phyloP scores from a whole-genome alignment of 2,797 vertebrate genomes.

The Peromyscus melanophrys region DNA sequence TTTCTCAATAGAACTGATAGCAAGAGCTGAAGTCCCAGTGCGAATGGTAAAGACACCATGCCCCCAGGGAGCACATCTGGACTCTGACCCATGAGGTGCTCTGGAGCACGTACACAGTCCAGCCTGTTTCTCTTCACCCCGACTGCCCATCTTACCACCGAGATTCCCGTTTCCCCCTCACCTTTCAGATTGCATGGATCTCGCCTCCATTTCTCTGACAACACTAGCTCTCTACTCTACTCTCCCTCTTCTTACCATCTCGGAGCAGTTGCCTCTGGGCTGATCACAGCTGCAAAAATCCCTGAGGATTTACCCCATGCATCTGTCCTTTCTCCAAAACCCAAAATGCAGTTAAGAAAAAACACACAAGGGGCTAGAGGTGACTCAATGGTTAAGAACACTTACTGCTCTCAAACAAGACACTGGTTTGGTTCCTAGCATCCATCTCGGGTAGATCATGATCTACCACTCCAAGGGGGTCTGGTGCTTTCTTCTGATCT shows the following conservation, averaged over 20 bases:
- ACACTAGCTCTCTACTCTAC: not conserved
- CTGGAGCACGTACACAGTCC: not conserved
- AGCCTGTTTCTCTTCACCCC: not conserved
- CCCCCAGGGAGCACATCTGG: not conserved
- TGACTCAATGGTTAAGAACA: not conserved
- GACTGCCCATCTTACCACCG: not conserved
- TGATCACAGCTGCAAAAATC: not conserved
- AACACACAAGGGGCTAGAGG: not conserved
- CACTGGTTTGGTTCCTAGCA: not conserved
- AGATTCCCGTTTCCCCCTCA: not conserved
- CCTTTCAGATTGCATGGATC: constrained; percentile 46
- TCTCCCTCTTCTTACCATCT: not conserved
- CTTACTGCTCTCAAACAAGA: not conserved
- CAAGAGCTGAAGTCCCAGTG: not conserved
- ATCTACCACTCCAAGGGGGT: not conserved
- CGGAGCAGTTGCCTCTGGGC: not conserved
- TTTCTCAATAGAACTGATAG: not conserved
- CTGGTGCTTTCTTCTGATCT: not conserved
- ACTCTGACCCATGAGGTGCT: not conserved
- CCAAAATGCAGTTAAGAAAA: constrained; percentile 39
- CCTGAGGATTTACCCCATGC: not conserved
- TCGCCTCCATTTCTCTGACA: constrained; percentile 24
- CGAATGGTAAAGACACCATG: not conserved
- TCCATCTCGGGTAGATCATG: not conserved
- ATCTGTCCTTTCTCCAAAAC: not conserved